These are phyloP conservation scores for Cyclina sinensis DNA, from an alignment of 1,140 invertebrate genomes.

Conservation along the genomic window DNA sequence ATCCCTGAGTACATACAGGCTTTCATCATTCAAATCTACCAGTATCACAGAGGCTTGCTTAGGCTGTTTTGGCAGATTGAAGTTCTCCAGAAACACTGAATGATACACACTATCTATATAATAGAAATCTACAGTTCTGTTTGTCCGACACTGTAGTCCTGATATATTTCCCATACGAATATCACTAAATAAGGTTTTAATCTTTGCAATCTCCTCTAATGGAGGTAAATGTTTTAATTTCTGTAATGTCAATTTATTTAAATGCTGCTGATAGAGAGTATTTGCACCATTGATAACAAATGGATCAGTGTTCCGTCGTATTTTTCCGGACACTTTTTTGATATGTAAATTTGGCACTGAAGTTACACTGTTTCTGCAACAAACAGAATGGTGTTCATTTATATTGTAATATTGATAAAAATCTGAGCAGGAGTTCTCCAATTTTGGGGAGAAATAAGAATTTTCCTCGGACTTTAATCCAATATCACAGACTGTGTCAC, in stretches of 20 bases:
- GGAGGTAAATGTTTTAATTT: constrained; percentile 59
- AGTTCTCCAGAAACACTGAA: constrained; percentile 91
- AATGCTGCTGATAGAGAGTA: constrained; percentile 49
- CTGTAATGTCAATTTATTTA: constrained; percentile 66
- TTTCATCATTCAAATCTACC: constrained; percentile 90
- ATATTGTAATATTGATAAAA: constrained; percentile 71
- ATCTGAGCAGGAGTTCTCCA: constrained; percentile 67
- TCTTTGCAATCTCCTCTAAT: constrained; percentile 29
- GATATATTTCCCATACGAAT: constrained; percentile 73
- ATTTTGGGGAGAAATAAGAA: neutral
- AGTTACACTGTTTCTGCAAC: constrained; percentile 60
- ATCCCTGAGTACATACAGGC: constrained; percentile 9
- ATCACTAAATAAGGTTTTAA: constrained; percentile 45
- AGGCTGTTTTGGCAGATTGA: constrained; percentile 88
- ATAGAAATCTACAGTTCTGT: constrained; percentile 90
- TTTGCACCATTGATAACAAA: constrained; percentile 67
- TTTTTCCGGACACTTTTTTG: constrained; percentile 29
- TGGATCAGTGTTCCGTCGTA: constrained; percentile 50
- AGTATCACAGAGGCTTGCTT: constrained; percentile 90
- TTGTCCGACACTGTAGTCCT: constrained; percentile 89
- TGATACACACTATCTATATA: constrained; percentile 91
- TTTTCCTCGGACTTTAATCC: constrained; percentile 19
- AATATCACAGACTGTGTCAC: constrained; percentile 57
- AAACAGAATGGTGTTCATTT: constrained; percentile 69
- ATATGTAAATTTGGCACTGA: constrained; percentile 20